Base-by-base conservation (phyloP, 2,888 invertebrate species). In the Heteromurus nitidus region DNA sequence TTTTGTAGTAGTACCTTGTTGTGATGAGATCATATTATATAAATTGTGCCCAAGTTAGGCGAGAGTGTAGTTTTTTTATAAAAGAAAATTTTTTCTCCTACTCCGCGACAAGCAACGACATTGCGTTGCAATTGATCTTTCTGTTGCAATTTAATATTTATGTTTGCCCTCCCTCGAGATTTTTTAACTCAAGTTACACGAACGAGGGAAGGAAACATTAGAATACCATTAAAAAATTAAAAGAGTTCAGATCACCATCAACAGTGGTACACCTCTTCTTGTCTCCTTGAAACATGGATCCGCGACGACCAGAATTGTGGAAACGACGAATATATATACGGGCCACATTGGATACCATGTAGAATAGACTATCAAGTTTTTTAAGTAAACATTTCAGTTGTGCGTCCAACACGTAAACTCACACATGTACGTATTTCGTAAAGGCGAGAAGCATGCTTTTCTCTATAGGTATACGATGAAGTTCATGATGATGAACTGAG, bases 91-190 rank as follows among this genome's bases (percentile, higher is more conserved):
- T n/a, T n/a, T n/a, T n/a, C n/a, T n/a, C n/a, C n/a, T n/a, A 58
- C 5, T 9, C 22, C 11, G 30, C 20, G 44, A 70, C 60, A 58
- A 58, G 68, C 68, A 68, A 47, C n/a, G n/a, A n/a, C n/a, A n/a
- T n/a, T n/a, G n/a, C n/a, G n/a, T n/a, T n/a, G n/a, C 22, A 42
- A 2, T 22, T 47, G 36, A 20, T 55, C 70, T 24, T 22, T 80
- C 70, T 80, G 55, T 79, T 79, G 80, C 80, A 80, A 80, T 80
- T 80, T 80, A 80, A 80, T 80, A 80, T 79, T 79, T 79, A 80
- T 73, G 73, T 67, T 67, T 67, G 80, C 73, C 80, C 80, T 72
- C 80, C 80, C 80, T 80, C 67, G 68, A 73, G 73, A 73, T 44
- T 65, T 79, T 67, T 62, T n/a, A n/a, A 79, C 79, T 79, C 79